phyloP scores from a whole-genome alignment of 2,797 vertebrate species.

The Rhynchotus rufescens region DNA sequence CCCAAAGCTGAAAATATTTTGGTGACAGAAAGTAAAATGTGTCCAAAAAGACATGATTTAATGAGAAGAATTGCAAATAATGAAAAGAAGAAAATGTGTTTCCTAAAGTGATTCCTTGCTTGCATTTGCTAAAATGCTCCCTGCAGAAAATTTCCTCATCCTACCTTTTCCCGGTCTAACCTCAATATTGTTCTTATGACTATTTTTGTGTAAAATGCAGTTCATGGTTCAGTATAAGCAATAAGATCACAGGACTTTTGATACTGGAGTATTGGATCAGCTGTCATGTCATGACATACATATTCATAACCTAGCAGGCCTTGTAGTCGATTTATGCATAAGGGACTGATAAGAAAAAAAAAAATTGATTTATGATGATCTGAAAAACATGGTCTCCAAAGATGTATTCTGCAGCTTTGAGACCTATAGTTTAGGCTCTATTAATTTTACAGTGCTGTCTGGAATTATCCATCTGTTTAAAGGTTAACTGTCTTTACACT shows the following conservation, averaged over 20 bases:
- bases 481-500: conserved; percentile 90
- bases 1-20: background rate
- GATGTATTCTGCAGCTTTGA: conserved; percentile 82
- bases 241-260: conserved; percentile 36
- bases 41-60: conserved; percentile 1
- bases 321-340: conserved; percentile 63
- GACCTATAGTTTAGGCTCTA: conserved; percentile 83
- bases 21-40: background rate
- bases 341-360: conserved; percentile 72
- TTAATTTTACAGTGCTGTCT: conserved; percentile 88
- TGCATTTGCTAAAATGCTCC: background rate
- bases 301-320: conserved; percentile 70
- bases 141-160: conserved; percentile 3
- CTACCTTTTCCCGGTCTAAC: background rate
- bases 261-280: conserved; percentile 46
- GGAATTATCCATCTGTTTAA: conserved; percentile 90
- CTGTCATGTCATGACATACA: conserved; percentile 44
- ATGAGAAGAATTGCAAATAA: conserved; percentile 38
- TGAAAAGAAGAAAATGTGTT: background rate
- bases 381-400: conserved; percentile 81
- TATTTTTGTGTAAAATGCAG: background rate
- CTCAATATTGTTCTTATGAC: background rate
- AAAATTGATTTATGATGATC: conserved; percentile 82
- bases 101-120: background rate
- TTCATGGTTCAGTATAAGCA: background rate